phyloP scores from a whole-genome alignment of 2,888 invertebrate species.

The Campoplex nolae region DNA sequence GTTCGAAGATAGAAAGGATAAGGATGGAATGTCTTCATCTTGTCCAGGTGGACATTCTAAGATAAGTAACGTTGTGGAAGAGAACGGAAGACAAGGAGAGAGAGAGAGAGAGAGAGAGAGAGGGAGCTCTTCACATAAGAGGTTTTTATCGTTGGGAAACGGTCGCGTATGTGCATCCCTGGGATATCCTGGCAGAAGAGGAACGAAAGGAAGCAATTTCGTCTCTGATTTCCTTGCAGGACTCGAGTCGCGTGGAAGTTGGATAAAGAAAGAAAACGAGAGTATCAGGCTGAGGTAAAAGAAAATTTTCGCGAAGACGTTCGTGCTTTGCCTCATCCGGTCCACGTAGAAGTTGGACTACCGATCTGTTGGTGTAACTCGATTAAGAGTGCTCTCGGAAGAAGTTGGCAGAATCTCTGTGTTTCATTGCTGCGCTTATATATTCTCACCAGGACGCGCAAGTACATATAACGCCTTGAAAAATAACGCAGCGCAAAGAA shows the following conservation, averaged over 20 bases:
- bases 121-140: not conserved
- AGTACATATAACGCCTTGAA: conserved; percentile 10
- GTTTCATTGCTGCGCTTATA: conserved; percentile 49
- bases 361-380: conserved; percentile 75
- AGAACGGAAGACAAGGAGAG: too few relatives aligned
- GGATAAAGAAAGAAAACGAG: not conserved
- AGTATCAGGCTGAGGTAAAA: not conserved
- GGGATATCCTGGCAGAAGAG: conserved; percentile 13
- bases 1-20: conserved; percentile 41
- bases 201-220: conserved; percentile 3
- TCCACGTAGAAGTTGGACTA: conserved; percentile 69
- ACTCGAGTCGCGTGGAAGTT: conserved; percentile 7
- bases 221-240: not conserved
- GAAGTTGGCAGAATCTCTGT: conserved; percentile 28
- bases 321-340: conserved; percentile 69
- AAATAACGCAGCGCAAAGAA: conserved; percentile 28
- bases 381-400: conserved; percentile 72
- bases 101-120: not conserved
- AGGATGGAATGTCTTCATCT: conserved; percentile 55
- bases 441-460: not conserved
- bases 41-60: conserved; percentile 28
- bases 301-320: not conserved
- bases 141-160: conserved; percentile 24
- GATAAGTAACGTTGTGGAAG: conserved; percentile 31
- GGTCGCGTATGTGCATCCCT: not conserved